Evolutionary conservation across 2,113 vertebrate genomes (phyloP).

Genomic region (Vulpes vulpes): DNA sequence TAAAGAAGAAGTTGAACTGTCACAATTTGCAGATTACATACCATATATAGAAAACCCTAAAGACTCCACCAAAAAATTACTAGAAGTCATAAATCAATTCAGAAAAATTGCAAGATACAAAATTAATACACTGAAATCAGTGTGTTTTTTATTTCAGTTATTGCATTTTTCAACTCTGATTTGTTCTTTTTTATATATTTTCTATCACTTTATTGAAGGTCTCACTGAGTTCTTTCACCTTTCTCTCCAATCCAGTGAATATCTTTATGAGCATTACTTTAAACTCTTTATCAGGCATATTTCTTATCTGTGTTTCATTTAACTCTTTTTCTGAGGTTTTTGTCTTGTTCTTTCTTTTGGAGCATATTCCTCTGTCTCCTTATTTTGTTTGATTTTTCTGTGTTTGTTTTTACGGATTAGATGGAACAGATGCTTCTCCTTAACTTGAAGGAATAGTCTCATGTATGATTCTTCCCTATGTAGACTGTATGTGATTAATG

Average conservation of each 20-base stretch:
- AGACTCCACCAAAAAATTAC: not conserved
- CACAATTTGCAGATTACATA: not conserved
- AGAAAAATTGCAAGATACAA: not conserved
- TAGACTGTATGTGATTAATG: not conserved
- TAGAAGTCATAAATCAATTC: not conserved
- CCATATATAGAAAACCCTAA: not conserved
- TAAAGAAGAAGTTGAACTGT: not conserved
- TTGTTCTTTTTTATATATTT: not conserved
- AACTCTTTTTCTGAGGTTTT: not conserved
- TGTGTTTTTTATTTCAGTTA: not conserved
- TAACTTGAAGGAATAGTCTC: not conserved
- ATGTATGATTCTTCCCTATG: not conserved
- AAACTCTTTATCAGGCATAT: not conserved
- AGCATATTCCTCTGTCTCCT: not conserved
- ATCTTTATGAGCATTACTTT: not conserved
- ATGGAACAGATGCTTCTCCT: not conserved
- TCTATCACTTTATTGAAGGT: not conserved
- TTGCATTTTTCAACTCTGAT: not conserved
- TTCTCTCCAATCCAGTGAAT: not conserved
- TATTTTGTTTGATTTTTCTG: not conserved
- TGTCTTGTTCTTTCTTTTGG: not conserved
- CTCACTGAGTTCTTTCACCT: not conserved
- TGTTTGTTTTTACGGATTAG: not conserved
- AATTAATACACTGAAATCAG: not conserved
- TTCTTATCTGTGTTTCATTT: not conserved